Percentiles rank a stretch among this genome's conserved stretches.
These are phyloP conservation scores for Amphipoea oculea DNA, from an alignment of 2,888 invertebrate genomes.

Conservation along the genomic window DNA sequence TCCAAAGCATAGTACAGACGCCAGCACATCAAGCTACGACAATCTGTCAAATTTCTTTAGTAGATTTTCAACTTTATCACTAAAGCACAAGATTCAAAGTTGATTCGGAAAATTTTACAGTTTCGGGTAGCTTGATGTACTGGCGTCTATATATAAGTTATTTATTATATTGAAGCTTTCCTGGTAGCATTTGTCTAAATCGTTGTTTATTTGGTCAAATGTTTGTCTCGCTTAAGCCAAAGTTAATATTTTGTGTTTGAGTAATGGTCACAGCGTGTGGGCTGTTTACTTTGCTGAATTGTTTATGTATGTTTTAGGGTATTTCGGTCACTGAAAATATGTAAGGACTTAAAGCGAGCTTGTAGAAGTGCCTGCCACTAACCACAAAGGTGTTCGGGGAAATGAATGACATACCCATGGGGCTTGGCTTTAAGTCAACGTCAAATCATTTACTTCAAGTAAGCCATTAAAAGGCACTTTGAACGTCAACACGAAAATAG, in stretches of 20 bases:
- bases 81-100: no score
- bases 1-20: no score
- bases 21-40: no score
- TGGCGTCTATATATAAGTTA: background rate
- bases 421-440: background rate
- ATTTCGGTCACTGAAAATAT: constrained; percentile 1
- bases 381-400: no score
- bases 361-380: background rate
- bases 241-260: constrained; percentile 44
- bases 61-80: no score
- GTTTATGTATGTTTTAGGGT: constrained; percentile 16
- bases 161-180: constrained; percentile 12
- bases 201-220: constrained; percentile 36
- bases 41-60: no score
- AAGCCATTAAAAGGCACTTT: no score
- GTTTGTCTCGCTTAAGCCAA: constrained; percentile 24
- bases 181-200: constrained; percentile 18
- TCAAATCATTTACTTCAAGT: no score
- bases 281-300: constrained; percentile 30
- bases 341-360: background rate
- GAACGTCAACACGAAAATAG: no score
- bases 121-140: no score
- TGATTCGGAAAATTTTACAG: no score
- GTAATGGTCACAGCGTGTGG: constrained; percentile 16
- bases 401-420: background rate